These are phyloP conservation scores for Harpalus rubripes DNA, from an alignment of 2,888 invertebrate species.

Conservation along the genomic window DNA sequence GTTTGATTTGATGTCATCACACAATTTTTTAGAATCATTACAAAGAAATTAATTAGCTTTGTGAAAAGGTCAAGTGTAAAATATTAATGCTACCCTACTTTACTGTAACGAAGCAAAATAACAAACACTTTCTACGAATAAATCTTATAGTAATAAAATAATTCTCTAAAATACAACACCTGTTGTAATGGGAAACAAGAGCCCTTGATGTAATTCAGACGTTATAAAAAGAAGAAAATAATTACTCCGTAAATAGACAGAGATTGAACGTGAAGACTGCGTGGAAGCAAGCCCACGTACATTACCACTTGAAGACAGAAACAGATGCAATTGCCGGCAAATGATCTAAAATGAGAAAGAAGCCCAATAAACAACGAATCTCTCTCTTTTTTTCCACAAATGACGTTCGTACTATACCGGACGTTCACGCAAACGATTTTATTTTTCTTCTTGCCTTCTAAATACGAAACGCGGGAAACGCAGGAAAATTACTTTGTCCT, in stretches of 20 bases:
- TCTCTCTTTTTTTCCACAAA: slow-evolving; percentile 18
- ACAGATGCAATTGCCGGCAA: slow-evolving; percentile 22
- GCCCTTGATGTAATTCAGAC: not conserved
- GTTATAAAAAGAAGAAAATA: slow-evolving; percentile 40
- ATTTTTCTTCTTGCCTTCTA: not conserved
- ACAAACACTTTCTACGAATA: slow-evolving; percentile 7
- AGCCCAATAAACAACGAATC: slow-evolving; percentile 24
- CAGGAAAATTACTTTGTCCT: not conserved
- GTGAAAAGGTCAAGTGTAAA: slow-evolving; percentile 35
- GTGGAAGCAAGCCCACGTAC: slow-evolving; percentile 32
- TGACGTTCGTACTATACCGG: slow-evolving; percentile 39
- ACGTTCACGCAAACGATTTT: slow-evolving; percentile 12
- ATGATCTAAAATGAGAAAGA: slow-evolving; percentile 9
- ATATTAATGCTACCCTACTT: slow-evolving; percentile 19
- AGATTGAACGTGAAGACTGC: slow-evolving; percentile 31
- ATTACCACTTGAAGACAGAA: slow-evolving; percentile 24
- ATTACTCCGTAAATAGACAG: slow-evolving; percentile 41
- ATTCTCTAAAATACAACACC: not conserved
- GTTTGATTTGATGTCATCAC: not conserved
- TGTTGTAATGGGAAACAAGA: not conserved
- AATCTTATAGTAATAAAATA: slow-evolving; percentile 5
- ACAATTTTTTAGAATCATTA: not conserved
- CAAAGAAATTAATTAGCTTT: slow-evolving; percentile 27
- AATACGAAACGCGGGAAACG: not conserved
- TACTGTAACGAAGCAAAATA: slow-evolving; percentile 34